phyloP scores from a whole-genome alignment of 2,113 vertebrate genomes.

The Antigone vipio region DNA sequence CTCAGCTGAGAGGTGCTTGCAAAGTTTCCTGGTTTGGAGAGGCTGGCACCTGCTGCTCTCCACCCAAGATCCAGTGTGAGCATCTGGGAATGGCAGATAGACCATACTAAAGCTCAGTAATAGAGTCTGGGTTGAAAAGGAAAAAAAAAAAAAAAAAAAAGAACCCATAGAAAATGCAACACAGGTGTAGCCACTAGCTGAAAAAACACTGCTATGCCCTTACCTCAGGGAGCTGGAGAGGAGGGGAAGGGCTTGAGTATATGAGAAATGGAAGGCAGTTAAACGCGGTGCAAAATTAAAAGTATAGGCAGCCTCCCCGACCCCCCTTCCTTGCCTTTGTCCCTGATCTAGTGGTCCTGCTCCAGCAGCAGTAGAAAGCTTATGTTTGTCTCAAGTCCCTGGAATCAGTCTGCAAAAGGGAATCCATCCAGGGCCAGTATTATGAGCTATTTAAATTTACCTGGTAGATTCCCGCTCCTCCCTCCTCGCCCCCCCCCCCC shows the following conservation, averaged over 20 bases:
- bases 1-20: rapidly evolving
- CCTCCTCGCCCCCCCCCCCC: too few species aligned
- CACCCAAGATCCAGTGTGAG: background rate
- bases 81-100: background rate
- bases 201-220: background rate
- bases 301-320: too few species aligned
- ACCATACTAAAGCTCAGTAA: background rate
- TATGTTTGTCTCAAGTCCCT: background rate
- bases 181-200: background rate
- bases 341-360: background rate
- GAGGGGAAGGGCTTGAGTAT: background rate
- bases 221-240: background rate
- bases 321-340: rapidly evolving
- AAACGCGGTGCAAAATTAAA: background rate
- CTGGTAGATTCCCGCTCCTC: background rate
- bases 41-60: background rate
- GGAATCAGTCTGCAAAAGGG: background rate
- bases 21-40: background rate
- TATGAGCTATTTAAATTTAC: background rate
- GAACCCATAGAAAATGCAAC: background rate
- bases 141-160: rapidly evolving
- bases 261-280: background rate
- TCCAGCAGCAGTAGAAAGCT: background rate
- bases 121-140: background rate
- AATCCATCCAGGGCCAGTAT: background rate